These are phyloP conservation scores for Drosophila elegans DNA, from an alignment of 1,140 invertebrate species.

Conservation along the genomic window DNA sequence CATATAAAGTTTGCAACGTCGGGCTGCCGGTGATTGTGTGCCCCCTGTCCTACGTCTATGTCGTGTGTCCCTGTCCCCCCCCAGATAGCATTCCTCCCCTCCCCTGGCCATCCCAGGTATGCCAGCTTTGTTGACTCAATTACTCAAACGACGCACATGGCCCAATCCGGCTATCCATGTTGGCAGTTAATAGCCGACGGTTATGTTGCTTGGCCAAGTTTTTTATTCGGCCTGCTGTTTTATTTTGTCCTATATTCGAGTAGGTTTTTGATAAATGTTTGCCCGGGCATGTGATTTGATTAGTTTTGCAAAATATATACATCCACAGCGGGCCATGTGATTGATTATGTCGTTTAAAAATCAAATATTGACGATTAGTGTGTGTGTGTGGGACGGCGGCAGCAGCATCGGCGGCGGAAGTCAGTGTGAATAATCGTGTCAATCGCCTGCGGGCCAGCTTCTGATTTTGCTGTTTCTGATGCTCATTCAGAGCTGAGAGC, in stretches of 20 bases:
- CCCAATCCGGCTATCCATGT: constrained; percentile 34
- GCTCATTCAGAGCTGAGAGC: neutral
- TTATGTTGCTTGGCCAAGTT: constrained; percentile 45
- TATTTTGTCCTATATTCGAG: constrained; percentile 43
- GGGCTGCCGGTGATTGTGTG: constrained; percentile 70
- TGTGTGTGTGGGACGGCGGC: neutral
- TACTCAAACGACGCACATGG: constrained; percentile 68
- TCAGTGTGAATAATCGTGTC: constrained; percentile 43
- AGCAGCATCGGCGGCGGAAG: constrained; percentile 21
- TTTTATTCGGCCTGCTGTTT: constrained; percentile 15
- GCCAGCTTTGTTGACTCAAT: constrained; percentile 70
- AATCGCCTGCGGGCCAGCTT: constrained; percentile 43
- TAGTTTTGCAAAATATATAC: constrained; percentile 59
- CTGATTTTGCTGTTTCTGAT: constrained; percentile 19
- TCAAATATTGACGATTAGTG: constrained; percentile 79
- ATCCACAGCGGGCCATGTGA: constrained; percentile 35
- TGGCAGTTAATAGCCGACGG: constrained; percentile 65
- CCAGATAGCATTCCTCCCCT: neutral
- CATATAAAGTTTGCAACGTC: constrained; percentile 70
- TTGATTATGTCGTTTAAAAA: constrained; percentile 74
- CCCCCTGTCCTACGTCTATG: constrained; percentile 16
- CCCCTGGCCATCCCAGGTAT: constrained; percentile 28
- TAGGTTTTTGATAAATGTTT: constrained; percentile 71
- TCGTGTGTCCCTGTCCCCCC: constrained; percentile 1
- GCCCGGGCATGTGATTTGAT: constrained; percentile 74